Evolutionary conservation across 2,113 vertebrate genomes (phyloP), one percentile per base, ranked within the genome.

Genomic region (Thunnus maccoyii): DNA sequence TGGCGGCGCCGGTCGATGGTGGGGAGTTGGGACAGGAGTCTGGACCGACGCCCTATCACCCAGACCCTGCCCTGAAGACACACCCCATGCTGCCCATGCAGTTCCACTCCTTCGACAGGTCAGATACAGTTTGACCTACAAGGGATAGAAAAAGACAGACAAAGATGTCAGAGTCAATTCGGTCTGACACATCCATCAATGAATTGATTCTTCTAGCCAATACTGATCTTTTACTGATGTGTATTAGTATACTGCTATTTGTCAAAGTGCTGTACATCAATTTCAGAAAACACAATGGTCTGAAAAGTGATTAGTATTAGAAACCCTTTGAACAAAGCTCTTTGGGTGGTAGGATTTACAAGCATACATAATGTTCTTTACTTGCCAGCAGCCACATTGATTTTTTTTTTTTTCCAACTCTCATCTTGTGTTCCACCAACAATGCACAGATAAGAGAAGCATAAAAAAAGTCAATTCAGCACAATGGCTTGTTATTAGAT

Each of bases 41-140:
- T 0, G 93, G 93, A 70, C 97, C 97, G 0, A 95, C 98, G 52
- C 97, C 97, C 3, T 99, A 99, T 81, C 97, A 99, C 89, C 97
- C 98, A 6, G 98, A 99, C 80, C 97, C 97, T 9, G 96, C 97
- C 6, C 76, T 99, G 89, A 99, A 99, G 93, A 97, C 97, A 0
- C 97, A 99, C 25, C 94, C 97, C 47, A 97, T 98, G 94, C 96
- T 99, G 84, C 98, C 98, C 74, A 98, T 99, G 98, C 98, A 99
- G 96, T 99, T 98, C 92, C 98, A 99, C 93, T 99, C 98, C 30
- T 99, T 99, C 74, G 98, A 99, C 96, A 98, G 98, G 98, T 99
- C 12, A 17, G 2, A n/a, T 9, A 47, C 20, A 41, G 18, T 20
- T 70, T 57, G 25, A 67, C 50, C 74, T 72, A 15, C 25, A 70